These are phyloP conservation scores for Lepidocyrtoides sp. DNA, from an alignment of 2,888 invertebrate genomes.

Conservation along the genomic window DNA sequence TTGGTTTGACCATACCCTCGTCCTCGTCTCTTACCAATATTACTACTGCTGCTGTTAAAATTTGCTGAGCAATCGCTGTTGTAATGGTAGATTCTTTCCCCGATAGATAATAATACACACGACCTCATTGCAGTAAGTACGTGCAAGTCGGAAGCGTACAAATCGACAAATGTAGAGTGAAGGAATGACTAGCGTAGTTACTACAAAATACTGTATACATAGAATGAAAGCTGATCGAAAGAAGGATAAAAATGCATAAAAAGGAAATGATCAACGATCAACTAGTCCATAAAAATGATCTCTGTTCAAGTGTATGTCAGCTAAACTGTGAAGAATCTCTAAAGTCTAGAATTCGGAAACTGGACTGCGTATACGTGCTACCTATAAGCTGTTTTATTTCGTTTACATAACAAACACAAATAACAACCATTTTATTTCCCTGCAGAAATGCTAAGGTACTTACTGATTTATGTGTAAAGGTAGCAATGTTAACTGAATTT, in stretches of 20 bases:
- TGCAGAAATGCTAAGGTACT: no score
- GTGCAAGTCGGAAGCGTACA: no score
- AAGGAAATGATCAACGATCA: constrained; percentile 58
- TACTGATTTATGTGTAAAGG: no score
- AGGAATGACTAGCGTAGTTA: neutral
- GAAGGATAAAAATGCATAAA: constrained; percentile 29
- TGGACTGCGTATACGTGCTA: no score
- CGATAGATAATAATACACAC: neutral
- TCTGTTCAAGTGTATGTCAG: constrained; percentile 4
- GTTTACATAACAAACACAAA: no score
- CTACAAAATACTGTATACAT: no score
- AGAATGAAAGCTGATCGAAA: neutral
- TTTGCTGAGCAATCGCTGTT: constrained; percentile 53
- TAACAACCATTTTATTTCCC: no score
- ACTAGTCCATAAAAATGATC: constrained; percentile 44
- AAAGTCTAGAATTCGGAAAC: no score
- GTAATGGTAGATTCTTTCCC: neutral
- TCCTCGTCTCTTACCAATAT: neutral
- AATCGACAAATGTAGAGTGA: neutral
- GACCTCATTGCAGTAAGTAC: neutral
- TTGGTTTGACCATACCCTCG: neutral
- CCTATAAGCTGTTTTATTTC: no score
- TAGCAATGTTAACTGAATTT: no score
- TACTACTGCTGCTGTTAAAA: constrained; percentile 18
- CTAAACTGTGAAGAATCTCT: no score